Evolutionary conservation across 1,140 invertebrate species (phyloP).

Genomic region (Drosophila ananassae): DNA sequence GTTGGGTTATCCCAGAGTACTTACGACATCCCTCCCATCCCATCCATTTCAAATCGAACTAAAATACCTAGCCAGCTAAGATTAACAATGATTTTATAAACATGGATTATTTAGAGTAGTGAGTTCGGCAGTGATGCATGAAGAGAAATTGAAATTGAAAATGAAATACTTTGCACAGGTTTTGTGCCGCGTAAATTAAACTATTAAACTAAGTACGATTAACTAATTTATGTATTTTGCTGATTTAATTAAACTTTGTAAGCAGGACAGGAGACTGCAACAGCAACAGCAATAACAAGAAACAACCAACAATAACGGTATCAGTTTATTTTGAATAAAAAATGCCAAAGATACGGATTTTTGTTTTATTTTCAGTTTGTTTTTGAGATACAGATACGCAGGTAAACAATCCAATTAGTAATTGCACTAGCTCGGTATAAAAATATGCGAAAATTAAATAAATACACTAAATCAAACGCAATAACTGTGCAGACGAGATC

Average conservation of each 20-base stretch:
- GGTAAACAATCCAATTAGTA: not conserved
- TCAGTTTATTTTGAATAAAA: conserved; percentile 79
- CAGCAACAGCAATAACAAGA: conserved; percentile 31
- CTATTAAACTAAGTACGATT: conserved; percentile 75
- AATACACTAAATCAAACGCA: conserved; percentile 21
- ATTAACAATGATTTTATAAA: conserved; percentile 62
- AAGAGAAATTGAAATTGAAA: conserved; percentile 37
- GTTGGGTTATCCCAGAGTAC: conserved; percentile 25
- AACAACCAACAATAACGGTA: conserved; percentile 59
- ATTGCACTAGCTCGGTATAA: not conserved
- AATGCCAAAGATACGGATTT: conserved; percentile 70
- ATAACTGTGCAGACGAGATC: conserved; percentile 57
- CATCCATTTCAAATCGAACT: conserved; percentile 23
- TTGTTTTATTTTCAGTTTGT: conserved; percentile 39
- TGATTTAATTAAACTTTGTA: conserved; percentile 68
- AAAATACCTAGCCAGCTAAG: conserved; percentile 44
- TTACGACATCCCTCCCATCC: conserved; percentile 33
- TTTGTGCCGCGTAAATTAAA: conserved; percentile 54
- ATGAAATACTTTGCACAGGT: conserved; percentile 45
- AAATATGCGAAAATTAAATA: conserved; percentile 2
- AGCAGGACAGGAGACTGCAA: conserved; percentile 2
- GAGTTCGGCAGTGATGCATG: conserved; percentile 53
- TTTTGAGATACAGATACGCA: not conserved
- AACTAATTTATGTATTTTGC: conserved; percentile 62
- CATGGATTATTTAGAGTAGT: not conserved